These are phyloP conservation scores for Marmota monax DNA, from an alignment of 2,113 vertebrate genomes.

Conservation along the genomic window DNA sequence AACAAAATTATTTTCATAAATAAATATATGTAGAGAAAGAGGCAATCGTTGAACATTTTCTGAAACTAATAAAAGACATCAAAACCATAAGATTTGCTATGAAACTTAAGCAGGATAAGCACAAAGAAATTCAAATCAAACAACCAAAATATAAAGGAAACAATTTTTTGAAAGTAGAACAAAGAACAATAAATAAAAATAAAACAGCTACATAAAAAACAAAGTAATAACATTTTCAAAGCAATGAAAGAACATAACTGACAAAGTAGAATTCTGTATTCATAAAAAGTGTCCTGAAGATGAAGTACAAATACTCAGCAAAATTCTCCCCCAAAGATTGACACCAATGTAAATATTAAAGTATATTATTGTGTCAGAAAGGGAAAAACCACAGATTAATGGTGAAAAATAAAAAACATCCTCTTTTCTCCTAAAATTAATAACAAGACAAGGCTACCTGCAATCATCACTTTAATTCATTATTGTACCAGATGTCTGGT, in stretches of 20 bases:
- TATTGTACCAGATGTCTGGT: not conserved
- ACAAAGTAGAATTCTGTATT: not conserved
- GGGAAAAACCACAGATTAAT: constrained; percentile 41
- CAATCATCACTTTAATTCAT: not conserved
- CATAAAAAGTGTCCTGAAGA: not conserved
- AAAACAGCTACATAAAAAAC: not conserved
- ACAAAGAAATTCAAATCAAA: not conserved
- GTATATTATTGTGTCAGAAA: constrained; percentile 17
- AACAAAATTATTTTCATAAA: too few species aligned
- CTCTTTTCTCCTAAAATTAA: not conserved
- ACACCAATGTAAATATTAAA: constrained; percentile 16
- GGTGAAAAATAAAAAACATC: constrained; percentile 43
- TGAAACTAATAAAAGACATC: not conserved
- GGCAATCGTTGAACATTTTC: not conserved
- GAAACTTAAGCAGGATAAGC: not conserved
- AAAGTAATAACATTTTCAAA: constrained; percentile 1
- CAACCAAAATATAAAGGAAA: not conserved
- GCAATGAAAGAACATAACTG: constrained; percentile 2
- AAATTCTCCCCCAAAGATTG: constrained; percentile 56
- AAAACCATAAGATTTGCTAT: not conserved
- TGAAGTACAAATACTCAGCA: not conserved
- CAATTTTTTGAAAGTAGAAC: not conserved
- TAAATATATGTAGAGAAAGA: too few species aligned
- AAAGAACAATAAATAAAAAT: not conserved
- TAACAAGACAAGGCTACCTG: not conserved